Conservation (phyloP, 2,113 vertebrate species). For the Chaenocephalus aceratus region DNA sequence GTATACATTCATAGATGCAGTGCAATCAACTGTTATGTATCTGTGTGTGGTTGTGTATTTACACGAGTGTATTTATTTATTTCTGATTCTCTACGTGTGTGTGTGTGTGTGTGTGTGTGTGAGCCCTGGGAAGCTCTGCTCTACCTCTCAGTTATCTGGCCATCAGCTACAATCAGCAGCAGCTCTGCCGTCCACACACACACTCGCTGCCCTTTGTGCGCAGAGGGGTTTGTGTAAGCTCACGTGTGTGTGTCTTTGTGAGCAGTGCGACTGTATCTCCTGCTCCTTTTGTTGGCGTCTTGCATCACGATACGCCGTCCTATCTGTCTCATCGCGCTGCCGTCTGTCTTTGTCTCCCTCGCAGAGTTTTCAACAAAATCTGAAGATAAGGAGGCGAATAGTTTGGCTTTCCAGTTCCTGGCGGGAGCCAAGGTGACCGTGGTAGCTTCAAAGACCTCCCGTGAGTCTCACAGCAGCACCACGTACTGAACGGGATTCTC, state of each 20-base stretch:
- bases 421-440: conserved; percentile 90
- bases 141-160: conserved; percentile 64
- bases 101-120: not conserved
- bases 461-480: conserved; percentile 84
- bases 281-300: conserved; percentile 62
- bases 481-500: not conserved
- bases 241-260: conserved; percentile 39
- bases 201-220: conserved; percentile 9
- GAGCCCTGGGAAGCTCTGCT: conserved; percentile 26
- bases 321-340: conserved; percentile 66
- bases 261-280: conserved; percentile 53
- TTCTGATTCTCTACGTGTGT: conserved; percentile 1
- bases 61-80: conserved; percentile 43
- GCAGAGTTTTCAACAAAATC: conserved; percentile 89
- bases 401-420: conserved; percentile 91
- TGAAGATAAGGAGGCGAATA: conserved; percentile 90
- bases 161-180: conserved; percentile 49
- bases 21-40: conserved; percentile 13
- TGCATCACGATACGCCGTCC: conserved; percentile 27
- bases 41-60: conserved; percentile 28
- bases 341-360: conserved; percentile 37
- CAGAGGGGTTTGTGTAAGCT: conserved; percentile 38
- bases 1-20: not conserved
- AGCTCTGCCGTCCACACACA: conserved; percentile 56
- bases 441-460: conserved; percentile 95